Conservation (phyloP, 2,797 vertebrate species). For the Moxostoma hubbsi region DNA sequence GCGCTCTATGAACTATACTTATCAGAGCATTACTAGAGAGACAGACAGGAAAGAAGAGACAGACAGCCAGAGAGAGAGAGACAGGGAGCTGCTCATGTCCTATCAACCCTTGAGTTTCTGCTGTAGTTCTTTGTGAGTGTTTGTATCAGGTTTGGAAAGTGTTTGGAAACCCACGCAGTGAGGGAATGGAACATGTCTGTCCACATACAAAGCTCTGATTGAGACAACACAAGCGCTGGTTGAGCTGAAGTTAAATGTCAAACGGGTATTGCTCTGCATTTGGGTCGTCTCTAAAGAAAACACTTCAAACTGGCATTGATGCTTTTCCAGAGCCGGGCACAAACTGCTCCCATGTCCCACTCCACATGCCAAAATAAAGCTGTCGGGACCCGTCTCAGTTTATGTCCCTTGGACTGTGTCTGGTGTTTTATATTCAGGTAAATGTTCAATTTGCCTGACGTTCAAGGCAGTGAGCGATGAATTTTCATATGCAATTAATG, state of each 20-base stretch:
- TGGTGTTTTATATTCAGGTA: background rate
- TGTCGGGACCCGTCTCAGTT: background rate
- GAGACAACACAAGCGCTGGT: slow-evolving; percentile 45
- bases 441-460: background rate
- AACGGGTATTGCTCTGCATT: slow-evolving; percentile 47
- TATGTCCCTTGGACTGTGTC: background rate
- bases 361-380: background rate
- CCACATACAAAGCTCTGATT: slow-evolving; percentile 43
- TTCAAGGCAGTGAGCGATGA: background rate
- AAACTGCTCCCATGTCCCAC: background rate
- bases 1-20: too few species aligned
- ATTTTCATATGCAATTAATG: background rate
- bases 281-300: too few species aligned
- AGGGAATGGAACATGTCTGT: slow-evolving; percentile 8
- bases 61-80: too few species aligned
- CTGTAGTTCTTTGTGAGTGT: background rate
- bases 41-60: background rate
- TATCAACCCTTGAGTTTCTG: background rate
- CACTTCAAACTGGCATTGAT: background rate
- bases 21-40: too few species aligned
- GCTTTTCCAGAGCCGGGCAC: background rate
- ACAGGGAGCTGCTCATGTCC: too few species aligned
- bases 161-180: background rate
- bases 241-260: slow-evolving; percentile 52
- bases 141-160: slow-evolving; percentile 16